These are phyloP conservation scores for Lasiurus cinereus DNA, from an alignment of 2,113 vertebrate genomes.

Conservation along the genomic window DNA sequence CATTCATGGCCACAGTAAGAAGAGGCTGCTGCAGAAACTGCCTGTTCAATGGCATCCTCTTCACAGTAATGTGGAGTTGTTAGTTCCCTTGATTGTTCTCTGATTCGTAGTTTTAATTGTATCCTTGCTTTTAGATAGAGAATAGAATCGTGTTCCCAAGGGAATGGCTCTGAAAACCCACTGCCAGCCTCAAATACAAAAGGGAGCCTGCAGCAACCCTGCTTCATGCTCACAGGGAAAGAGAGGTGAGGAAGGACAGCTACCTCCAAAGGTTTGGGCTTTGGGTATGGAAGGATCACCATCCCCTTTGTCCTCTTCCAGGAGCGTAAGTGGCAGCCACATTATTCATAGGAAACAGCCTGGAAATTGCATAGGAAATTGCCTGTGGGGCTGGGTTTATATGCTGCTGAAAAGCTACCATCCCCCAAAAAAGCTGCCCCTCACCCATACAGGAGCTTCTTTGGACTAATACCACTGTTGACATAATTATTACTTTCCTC, in stretches of 20 bases:
- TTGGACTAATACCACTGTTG: neutral
- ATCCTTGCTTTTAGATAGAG: slow-evolving; percentile 76
- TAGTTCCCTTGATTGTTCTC: slow-evolving; percentile 70
- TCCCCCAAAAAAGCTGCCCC: neutral
- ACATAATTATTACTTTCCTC: slow-evolving; percentile 23
- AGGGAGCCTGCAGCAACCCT: slow-evolving; percentile 38
- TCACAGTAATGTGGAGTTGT: slow-evolving; percentile 19
- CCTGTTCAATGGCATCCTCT: slow-evolving; percentile 31
- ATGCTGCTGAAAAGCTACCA: neutral
- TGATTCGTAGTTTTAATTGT: slow-evolving; percentile 74
- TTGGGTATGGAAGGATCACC: neutral
- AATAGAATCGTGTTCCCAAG: slow-evolving; percentile 68
- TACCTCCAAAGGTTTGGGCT: neutral
- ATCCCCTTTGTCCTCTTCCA: neutral
- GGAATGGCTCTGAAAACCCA: slow-evolving; percentile 64
- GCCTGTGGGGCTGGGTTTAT: neutral
- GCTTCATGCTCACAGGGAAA: slow-evolving; percentile 14
- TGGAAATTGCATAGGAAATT: slow-evolving; percentile 3
- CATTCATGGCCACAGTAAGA: neutral
- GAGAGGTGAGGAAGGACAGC: neutral
- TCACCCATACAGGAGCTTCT: neutral
- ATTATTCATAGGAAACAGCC: neutral
- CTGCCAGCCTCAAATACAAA: slow-evolving; percentile 56
- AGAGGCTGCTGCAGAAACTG: slow-evolving; percentile 9
- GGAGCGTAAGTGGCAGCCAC: neutral